Base-by-base conservation (phyloP, 1,140 invertebrate genomes). In the Hypsibius dujardini region DNA sequence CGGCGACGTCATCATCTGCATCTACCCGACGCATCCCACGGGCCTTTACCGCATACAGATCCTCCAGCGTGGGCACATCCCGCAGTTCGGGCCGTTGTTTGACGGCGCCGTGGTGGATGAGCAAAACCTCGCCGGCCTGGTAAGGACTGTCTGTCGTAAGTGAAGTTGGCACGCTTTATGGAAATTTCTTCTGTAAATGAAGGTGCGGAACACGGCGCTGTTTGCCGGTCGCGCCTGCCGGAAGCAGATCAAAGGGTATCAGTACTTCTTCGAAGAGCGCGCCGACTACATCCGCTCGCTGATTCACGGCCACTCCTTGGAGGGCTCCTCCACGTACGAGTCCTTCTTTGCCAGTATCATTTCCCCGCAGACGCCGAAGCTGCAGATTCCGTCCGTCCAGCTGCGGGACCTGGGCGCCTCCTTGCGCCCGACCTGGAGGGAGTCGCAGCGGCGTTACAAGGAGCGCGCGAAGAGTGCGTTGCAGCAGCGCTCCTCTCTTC, bases 1-100 rank as follows among this genome's bases (percentile, higher is more conserved):
- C 83, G 97, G 95, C 79, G 95, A 99, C 82, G 90, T 98, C 69
- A 84, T 99, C 2, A 95, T 99, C 77, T 90, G 91, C 7, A 90
- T 99, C 75, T 98, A 98, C 84, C 95, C 92, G 76, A 2, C 80
- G 95, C 74, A 83, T 85, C 40, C 72, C 60, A 90, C 89, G 77
- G 84, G 86, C 50, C 80, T 94, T 50, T 89, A 87, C 77, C 82
- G 90, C 62, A 87, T 92, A 73, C 89, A 90, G 60, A 86, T 93
- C 42, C 47, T 86, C 87, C 73, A 85, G 87, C 75, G 93, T 92
- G 80, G 84, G 87, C 81, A 92, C 84, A 87, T 93, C 73, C 90
- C 91, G 1, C 91, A 88, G 79, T 98, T 98, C 82, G 95, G 95
- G 2, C 92, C 95, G 2, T 80, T 98, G 59, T 96, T 92, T 79